These are phyloP conservation scores for Mesocentrotus franciscanus DNA, from an alignment of 53 echinoderm and acorn worm genomes.

Conservation along the genomic window DNA sequence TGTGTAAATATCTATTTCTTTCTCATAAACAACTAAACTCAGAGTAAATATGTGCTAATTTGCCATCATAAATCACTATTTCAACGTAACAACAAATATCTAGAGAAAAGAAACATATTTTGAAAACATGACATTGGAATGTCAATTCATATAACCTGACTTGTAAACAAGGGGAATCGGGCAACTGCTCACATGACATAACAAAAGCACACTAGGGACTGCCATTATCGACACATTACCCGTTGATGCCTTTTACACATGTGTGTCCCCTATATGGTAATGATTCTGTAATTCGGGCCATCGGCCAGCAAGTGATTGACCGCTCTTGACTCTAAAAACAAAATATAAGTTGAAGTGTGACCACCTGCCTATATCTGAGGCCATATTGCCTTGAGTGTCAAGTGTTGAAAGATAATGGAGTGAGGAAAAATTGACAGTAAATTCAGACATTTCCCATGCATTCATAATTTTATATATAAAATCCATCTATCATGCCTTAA, in stretches of 20 bases:
- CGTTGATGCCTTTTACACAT: background rate
- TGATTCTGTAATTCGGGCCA: background rate
- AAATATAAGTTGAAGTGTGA: background rate
- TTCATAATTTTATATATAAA: background rate
- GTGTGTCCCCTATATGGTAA: conserved; percentile 1
- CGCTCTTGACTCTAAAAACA: background rate
- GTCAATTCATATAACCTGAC: background rate
- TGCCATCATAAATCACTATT: background rate
- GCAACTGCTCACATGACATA: conserved; percentile 7
- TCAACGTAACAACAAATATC: background rate
- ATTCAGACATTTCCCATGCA: background rate
- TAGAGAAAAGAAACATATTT: background rate
- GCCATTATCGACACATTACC: conserved; percentile 22
- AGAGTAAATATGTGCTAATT: background rate
- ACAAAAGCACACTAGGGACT: background rate
- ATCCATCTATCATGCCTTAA: no score
- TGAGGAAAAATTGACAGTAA: background rate
- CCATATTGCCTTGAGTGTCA: background rate
- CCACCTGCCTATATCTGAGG: background rate
- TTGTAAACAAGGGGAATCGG: background rate
- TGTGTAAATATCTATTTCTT: background rate
- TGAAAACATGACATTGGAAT: conserved; percentile 24
- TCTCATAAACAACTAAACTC: background rate
- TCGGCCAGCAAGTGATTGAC: conserved; percentile 4
- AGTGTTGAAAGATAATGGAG: background rate